phyloP scores from a whole-genome alignment of 1,140 invertebrate genomes.

The Drosophila santomea region DNA sequence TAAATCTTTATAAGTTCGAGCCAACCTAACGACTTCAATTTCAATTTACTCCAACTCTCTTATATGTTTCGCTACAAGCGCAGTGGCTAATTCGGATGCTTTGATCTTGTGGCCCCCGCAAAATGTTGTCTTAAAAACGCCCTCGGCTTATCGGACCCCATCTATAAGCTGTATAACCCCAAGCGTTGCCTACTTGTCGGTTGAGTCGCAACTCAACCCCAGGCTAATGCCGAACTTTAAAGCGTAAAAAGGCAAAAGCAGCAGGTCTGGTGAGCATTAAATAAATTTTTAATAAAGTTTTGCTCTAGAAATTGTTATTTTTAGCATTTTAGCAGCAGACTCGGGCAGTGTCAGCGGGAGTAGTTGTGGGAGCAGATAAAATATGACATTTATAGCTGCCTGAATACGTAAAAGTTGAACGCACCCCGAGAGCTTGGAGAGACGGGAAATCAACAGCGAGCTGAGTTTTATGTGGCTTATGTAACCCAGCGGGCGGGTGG shows the following conservation, averaged over 20 bases:
- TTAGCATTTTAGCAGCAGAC: constrained; percentile 66
- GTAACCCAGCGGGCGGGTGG: constrained; percentile 45
- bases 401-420: constrained; percentile 77
- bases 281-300: constrained; percentile 81
- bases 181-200: constrained; percentile 41
- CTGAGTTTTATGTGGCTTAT: constrained; percentile 65
- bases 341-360: constrained; percentile 21
- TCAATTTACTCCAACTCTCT: constrained; percentile 7
- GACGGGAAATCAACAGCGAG: constrained; percentile 34
- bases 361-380: constrained; percentile 64
- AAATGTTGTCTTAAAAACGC: constrained; percentile 24
- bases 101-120: constrained; percentile 32
- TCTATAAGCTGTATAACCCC: constrained; percentile 32
- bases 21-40: constrained; percentile 32
- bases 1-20: constrained; percentile 16
- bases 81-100: constrained; percentile 28
- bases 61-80: neutral
- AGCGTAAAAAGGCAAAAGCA: constrained; percentile 34
- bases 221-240: constrained; percentile 50
- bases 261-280: constrained; percentile 50
- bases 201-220: constrained; percentile 12
- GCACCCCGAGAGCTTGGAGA: constrained; percentile 59
- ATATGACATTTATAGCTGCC: constrained; percentile 77
- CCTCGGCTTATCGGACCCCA: constrained; percentile 30
- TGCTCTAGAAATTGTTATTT: constrained; percentile 74